Percentiles rank a stretch among this genome's conserved stretches.
Evolutionary conservation across 2,797 vertebrate genomes (phyloP).

Genomic region (Mycteria americana): DNA sequence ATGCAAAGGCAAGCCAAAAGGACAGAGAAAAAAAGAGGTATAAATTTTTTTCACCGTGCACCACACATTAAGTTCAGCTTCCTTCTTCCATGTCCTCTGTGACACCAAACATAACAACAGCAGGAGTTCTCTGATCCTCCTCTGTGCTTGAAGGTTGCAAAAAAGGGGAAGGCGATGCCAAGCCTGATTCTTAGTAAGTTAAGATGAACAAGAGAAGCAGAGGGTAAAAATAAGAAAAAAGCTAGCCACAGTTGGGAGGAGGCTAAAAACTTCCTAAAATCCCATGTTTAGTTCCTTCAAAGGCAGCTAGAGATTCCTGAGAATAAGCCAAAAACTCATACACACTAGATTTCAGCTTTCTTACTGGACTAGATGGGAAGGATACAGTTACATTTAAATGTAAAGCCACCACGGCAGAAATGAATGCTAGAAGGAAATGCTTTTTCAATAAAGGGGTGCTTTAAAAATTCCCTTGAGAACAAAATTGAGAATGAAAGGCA

Average conservation of each 20-base stretch:
- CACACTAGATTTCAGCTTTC: background rate
- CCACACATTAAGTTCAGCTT: background rate
- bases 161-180: background rate
- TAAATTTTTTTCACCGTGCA: background rate
- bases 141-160: background rate
- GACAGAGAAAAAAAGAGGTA: background rate
- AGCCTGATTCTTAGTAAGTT: background rate
- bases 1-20: background rate
- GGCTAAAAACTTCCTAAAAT: background rate
- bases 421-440: background rate
- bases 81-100: background rate
- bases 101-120: background rate
- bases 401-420: background rate
- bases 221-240: background rate
- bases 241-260: background rate
- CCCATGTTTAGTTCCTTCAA: background rate
- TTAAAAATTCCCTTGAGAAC: background rate
- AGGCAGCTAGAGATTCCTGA: background rate
- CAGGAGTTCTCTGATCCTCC: background rate
- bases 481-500: background rate
- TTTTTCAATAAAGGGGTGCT: background rate
- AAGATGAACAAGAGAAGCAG: background rate
- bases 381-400: background rate
- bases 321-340: background rate
- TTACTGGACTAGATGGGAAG: background rate